A percentile compares a stretch with the other conserved stretches of the same genome.
Conservation (phyloP, 1,140 invertebrate genomes). For the Pararge aegeria region DNA sequence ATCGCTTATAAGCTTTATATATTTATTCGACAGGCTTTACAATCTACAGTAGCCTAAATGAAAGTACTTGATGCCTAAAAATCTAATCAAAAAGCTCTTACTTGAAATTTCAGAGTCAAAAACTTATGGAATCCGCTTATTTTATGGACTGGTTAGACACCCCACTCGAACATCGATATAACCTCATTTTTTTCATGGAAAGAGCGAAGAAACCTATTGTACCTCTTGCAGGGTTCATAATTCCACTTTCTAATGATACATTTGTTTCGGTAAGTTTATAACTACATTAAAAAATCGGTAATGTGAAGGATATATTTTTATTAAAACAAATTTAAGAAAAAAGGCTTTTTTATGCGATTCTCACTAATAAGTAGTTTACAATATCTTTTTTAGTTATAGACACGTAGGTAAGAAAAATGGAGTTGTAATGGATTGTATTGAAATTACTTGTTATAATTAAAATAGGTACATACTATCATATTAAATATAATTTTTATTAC, state of each 20-base stretch:
- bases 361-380: too few relatives aligned
- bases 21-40: too few relatives aligned
- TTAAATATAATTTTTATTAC: slow-evolving; percentile 25
- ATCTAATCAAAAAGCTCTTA: background rate
- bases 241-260: slow-evolving; percentile 52
- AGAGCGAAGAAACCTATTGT: slow-evolving; percentile 48
- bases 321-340: too few relatives aligned
- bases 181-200: slow-evolving; percentile 58
- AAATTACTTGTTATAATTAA: too few relatives aligned
- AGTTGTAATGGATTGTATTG: too few relatives aligned
- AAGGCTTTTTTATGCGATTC: too few relatives aligned
- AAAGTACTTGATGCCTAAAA: background rate
- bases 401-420: too few relatives aligned
- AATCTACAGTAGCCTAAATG: too few relatives aligned
- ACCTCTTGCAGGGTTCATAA: slow-evolving; percentile 41
- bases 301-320: too few relatives aligned
- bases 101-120: slow-evolving; percentile 43
- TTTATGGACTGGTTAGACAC: slow-evolving; percentile 51
- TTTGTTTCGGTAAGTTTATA: slow-evolving; percentile 48
- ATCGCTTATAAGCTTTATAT: too few relatives aligned
- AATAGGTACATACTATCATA: slow-evolving; percentile 4
- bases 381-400: too few relatives aligned
- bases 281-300: background rate
- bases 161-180: slow-evolving; percentile 35
- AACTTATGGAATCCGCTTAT: slow-evolving; percentile 49